These are phyloP conservation scores for Thinocorus orbignyianus DNA, from an alignment of 2,113 vertebrate species.

Conservation along the genomic window DNA sequence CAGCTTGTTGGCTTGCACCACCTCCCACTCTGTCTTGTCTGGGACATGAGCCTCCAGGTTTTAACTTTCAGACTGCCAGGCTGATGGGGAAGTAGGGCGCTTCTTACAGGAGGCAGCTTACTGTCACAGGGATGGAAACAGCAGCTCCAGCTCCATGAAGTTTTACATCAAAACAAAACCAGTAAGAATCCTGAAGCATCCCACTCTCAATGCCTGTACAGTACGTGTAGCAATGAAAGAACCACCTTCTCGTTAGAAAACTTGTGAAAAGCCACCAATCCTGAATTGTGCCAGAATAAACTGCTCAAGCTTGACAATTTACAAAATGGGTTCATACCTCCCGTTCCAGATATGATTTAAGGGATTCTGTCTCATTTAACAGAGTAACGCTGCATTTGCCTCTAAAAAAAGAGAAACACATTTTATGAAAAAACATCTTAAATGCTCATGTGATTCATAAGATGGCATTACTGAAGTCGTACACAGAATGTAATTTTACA, in stretches of 20 bases:
- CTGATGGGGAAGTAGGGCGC: background rate
- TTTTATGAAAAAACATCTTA: background rate
- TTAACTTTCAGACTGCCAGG: background rate
- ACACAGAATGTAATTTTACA: background rate
- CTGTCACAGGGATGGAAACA: background rate
- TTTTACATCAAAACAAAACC: background rate
- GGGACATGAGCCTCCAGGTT: background rate
- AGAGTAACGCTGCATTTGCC: conserved; percentile 98
- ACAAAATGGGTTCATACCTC: conserved; percentile 82
- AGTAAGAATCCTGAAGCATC: background rate
- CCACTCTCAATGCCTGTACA: background rate
- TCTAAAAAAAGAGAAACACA: conserved; percentile 71
- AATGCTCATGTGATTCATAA: background rate
- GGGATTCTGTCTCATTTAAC: conserved; percentile 95
- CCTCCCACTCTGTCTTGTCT: background rate
- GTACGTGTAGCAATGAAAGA: background rate
- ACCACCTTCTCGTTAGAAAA: background rate
- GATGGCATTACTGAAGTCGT: background rate
- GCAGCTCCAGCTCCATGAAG: background rate
- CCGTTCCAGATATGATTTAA: conserved; percentile 94
- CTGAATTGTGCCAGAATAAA: background rate
- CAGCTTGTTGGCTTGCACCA: background rate
- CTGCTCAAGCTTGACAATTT: background rate
- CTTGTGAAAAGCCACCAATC: background rate
- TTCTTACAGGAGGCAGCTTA: background rate